Evolutionary conservation across 2,888 invertebrate species (phyloP), one percentile per base, ranked within the genome.

Genomic region (Siphlonurus alternatus): DNA sequence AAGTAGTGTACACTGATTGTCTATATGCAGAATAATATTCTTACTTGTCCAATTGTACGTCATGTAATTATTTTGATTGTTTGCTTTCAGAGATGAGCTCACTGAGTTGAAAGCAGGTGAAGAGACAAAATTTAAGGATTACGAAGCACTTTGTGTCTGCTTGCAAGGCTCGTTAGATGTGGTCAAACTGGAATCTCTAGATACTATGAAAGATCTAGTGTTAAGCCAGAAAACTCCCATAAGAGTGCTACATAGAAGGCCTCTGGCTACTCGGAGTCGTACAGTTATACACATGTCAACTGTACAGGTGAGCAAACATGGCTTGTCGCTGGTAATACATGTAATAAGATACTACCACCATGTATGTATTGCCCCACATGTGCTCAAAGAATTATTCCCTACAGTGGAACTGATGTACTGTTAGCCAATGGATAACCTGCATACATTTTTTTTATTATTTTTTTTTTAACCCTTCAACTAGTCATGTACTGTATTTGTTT

Each of bases 181-280:
- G 3, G 71, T 74, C 5, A 71, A 74, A 20, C 68, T 79, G 1
- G 78, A 81, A 1, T 79, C 81, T 69, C 71, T 89, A 2, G 73
- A 78, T 24, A 75, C 75, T 1, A 73, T 82, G 2, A 78, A 79
- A 70, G 73, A 79, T 61, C 72, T 93, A 18, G 76, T 76, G 63
- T 77, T 94, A 24, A 71, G 80, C 53, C 97, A 97, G 76, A 86
- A 85, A 73, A 97, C 97, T 1, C 96, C 96, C 0, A 78, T 97
- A 53, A 77, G 97, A 66, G 97, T 97, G 2, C 77, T 96, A 63
- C 97, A 97, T 75, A 77, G 92, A 63, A 80, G 95, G 22, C 86
- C 93, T 0, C 76, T 92, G 63, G 83, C 86, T 10, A 78, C 82
- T 1, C 79, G 96, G 64, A 78, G 80, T 2, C 81, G 87, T 66